Conservation (phyloP, 1,140 invertebrate genomes). For the Heliconius congener region DNA sequence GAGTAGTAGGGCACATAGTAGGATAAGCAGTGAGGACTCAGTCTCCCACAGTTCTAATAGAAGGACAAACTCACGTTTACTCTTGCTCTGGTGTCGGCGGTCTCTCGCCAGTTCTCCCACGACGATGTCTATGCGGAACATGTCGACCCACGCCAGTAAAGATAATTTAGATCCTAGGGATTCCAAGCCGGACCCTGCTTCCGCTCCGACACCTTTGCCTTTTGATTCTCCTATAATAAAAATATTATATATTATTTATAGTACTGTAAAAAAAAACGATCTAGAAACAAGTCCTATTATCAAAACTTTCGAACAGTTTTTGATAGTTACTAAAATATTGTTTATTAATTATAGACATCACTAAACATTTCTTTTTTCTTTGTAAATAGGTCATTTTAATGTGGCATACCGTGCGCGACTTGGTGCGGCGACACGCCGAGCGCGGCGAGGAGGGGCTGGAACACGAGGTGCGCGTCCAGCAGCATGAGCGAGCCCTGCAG, state of each 20-base stretch:
- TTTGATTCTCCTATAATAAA: conserved; percentile 57
- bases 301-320: too few relatives aligned
- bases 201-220: conserved; percentile 53
- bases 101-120: conserved; percentile 88
- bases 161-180: conserved; percentile 95
- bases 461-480: conserved; percentile 95
- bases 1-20: too few relatives aligned
- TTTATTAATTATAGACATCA: too few relatives aligned
- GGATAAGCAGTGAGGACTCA: too few relatives aligned
- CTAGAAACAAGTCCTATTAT: too few relatives aligned
- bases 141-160: conserved; percentile 92
- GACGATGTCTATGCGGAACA: conserved; percentile 95
- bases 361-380: neutral
- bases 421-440: conserved; percentile 94
- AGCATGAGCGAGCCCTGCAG: conserved; percentile 92
- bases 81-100: conserved; percentile 71
- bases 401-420: conserved; percentile 81
- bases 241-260: neutral
- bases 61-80: conserved; percentile 51
- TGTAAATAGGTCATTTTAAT: neutral
- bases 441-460: conserved; percentile 92
- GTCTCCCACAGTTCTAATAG: too few relatives aligned
- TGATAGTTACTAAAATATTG: too few relatives aligned
- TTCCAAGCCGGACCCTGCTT: conserved; percentile 84
- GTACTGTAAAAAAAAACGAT: neutral